Percentiles rank a stretch among this genome's conserved stretches.
Conservation (phyloP, 2,113 vertebrate species). For the Mesoclemmys tuberculata region DNA sequence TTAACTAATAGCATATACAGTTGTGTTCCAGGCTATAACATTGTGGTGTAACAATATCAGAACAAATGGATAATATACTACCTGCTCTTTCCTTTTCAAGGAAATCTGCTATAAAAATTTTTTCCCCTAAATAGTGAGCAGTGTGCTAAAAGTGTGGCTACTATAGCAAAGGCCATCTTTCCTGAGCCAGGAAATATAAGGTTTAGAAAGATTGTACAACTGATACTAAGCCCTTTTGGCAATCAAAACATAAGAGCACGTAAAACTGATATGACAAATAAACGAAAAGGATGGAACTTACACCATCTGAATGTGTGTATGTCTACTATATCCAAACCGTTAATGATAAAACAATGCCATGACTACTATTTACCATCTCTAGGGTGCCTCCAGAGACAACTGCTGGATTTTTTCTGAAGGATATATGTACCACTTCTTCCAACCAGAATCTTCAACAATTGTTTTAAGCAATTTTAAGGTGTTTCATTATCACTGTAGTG, state of each 20-base stretch:
- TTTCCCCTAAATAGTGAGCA: constrained; percentile 40
- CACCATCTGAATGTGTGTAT: constrained; percentile 36
- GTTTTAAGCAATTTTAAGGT: not conserved
- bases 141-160: constrained; percentile 75
- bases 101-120: constrained; percentile 64
- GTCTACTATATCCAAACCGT: constrained; percentile 62
- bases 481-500: constrained; percentile 59
- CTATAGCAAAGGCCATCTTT: constrained; percentile 77
- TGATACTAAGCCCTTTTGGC: constrained; percentile 83
- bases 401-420: constrained; percentile 26
- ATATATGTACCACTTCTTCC: constrained; percentile 8
- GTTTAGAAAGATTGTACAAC: constrained; percentile 77
- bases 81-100: constrained; percentile 62
- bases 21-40: constrained; percentile 70
- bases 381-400: constrained; percentile 41
- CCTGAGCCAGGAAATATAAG: constrained; percentile 82
- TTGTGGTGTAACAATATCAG: constrained; percentile 61
- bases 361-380: not conserved
- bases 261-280: constrained; percentile 55
- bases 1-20: constrained; percentile 60
- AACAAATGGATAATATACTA: constrained; percentile 49
- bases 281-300: constrained; percentile 50
- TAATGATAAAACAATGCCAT: constrained; percentile 19
- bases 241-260: constrained; percentile 61
- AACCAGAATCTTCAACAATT: not conserved